These are phyloP conservation scores for Limnephilus marmoratus DNA, from an alignment of 2,888 invertebrate species.

Conservation along the genomic window DNA sequence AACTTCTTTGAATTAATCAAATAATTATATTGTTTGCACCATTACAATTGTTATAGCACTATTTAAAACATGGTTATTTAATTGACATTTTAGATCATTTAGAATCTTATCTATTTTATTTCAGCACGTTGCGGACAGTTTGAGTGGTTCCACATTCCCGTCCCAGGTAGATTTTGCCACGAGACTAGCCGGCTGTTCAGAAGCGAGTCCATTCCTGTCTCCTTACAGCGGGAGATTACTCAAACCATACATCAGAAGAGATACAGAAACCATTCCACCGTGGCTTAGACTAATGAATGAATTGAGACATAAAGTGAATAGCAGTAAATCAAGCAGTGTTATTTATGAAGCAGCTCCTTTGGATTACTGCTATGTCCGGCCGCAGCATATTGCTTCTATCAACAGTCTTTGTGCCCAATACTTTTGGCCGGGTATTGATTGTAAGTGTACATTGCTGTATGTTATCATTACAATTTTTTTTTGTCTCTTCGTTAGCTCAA, in stretches of 20 bases:
- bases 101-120: conserved; percentile 11
- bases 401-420: conserved; percentile 89
- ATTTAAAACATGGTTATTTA: neutral
- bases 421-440: conserved; percentile 96
- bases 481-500: neutral
- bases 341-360: conserved; percentile 79
- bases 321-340: conserved; percentile 68
- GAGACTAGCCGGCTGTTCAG: conserved; percentile 76
- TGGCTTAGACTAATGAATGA: conserved; percentile 86
- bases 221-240: conserved; percentile 84
- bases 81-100: neutral
- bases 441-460: conserved; percentile 78
- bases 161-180: conserved; percentile 72
- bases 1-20: neutral
- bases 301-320: conserved; percentile 77
- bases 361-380: conserved; percentile 92
- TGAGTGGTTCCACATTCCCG: conserved; percentile 70
- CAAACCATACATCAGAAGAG: conserved; percentile 90
- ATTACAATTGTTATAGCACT: neutral
- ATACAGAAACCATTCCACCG: conserved; percentile 80
- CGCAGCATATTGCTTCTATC: conserved; percentile 92
- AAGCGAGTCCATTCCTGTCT: conserved; percentile 80
- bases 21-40: neutral
- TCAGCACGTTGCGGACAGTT: conserved; percentile 51
- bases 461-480: neutral